Evolutionary conservation across 1,140 invertebrate species (phyloP), one percentile per base, ranked within the genome.

Genomic region (Drosophila hydei): DNA sequence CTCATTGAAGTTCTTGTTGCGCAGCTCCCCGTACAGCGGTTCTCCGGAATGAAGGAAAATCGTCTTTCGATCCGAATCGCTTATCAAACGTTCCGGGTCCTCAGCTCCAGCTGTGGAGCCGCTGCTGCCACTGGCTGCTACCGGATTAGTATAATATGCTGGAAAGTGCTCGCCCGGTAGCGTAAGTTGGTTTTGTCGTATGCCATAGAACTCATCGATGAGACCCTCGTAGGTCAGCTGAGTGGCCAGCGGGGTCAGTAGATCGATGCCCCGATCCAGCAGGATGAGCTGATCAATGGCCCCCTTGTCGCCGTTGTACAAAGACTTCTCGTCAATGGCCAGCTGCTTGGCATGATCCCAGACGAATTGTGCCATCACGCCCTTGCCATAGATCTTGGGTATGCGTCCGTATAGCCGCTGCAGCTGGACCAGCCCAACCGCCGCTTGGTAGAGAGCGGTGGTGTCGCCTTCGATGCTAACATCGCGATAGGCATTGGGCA

Each of bases 211-310:
- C 72, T 94, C 93, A 77, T 94, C 99, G 77, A 99, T 97, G 9
- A 99, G 93, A 14, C 98, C 99, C 92, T 99, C 98, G 91, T 99
- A 99, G 0, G 98, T 99, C 14, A 99, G 93, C 85, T 99, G 99
- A 0, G 97, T 99, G 1, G 97, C 95, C 68, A 99, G 92, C 3
- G 98, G 97, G 30, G 97, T 97, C 5, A 99, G 93, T 51, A 99
- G 94, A 93, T 99, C 99, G 12, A 99, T 94, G 52, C 95, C 95
- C 30, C 98, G 93, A 93, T 99, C 98, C 1, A 99, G 91, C 12
- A 99, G 89, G 23, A 99, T 92, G 7, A 99, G 93, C 91, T 97
- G 96, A 91, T 99, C 97, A 23, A 99, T 98, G 76, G 93, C 92
- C 0, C 93, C 93, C 42, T 93, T 91, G 33, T 90, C 90, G 3